Percentiles rank a stretch among this genome's conserved stretches.
phyloP scores from a whole-genome alignment of 2,888 invertebrate species.

The Cartodere bifasciata region DNA sequence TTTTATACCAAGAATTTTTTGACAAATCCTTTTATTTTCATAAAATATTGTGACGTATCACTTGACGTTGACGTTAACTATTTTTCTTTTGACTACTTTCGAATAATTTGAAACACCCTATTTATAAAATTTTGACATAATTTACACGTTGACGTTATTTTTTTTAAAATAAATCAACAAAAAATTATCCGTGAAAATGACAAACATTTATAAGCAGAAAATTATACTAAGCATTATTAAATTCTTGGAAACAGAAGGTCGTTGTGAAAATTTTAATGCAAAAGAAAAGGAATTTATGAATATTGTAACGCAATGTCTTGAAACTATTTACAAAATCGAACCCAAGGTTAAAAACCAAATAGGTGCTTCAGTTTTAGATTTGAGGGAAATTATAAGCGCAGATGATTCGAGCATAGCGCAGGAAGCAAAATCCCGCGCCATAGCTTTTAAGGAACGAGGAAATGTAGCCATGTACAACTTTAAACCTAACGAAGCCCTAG shows the following conservation, averaged over 20 bases:
- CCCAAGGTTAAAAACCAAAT: constrained; percentile 3
- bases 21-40: no score
- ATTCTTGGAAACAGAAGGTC: constrained; percentile 20
- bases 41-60: no score
- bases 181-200: not conserved
- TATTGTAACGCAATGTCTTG: constrained; percentile 85
- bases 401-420: constrained; percentile 17
- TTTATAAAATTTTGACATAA: no score
- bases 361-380: constrained; percentile 1
- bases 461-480: constrained; percentile 15
- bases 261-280: constrained; percentile 15
- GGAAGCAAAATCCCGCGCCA: constrained; percentile 54
- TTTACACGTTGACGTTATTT: no score
- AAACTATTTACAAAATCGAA: constrained; percentile 68
- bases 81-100: no score
- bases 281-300: constrained; percentile 57
- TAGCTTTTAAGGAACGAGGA: constrained; percentile 67
- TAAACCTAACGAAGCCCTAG: constrained; percentile 14
- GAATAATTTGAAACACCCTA: no score
- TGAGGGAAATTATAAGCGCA: constrained; percentile 1
- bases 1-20: no score
- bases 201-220: constrained; percentile 6
- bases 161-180: no score
- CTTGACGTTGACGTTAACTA: no score
- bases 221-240: constrained; percentile 20